A percentile compares a stretch with the other conserved stretches of the same genome.
Evolutionary conservation across 1,140 invertebrate genomes (phyloP).

Genomic region (Lycorma delicatula): DNA sequence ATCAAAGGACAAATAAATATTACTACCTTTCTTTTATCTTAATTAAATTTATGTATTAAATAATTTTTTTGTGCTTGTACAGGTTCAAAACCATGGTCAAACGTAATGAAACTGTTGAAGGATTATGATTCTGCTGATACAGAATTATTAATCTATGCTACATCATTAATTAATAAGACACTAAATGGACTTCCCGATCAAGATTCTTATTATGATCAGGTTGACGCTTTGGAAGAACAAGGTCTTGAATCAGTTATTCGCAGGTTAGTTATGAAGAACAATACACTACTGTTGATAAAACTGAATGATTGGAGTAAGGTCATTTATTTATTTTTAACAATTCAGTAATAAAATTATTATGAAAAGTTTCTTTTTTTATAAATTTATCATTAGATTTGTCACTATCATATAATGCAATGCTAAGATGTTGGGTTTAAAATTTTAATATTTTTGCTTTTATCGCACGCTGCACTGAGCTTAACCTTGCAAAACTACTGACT

Average conservation of each 20-base stretch:
- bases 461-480: too few relatives aligned
- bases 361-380: background rate
- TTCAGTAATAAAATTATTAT: background rate
- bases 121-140: conserved; percentile 93
- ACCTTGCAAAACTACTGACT: too few relatives aligned
- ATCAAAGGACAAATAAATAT: too few relatives aligned
- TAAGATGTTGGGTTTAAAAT: too few relatives aligned
- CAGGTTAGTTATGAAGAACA: conserved; percentile 43
- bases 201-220: conserved; percentile 97
- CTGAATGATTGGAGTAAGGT: background rate
- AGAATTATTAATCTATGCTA: conserved; percentile 92
- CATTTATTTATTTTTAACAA: background rate
- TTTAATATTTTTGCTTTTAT: too few relatives aligned
- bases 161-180: conserved; percentile 94
- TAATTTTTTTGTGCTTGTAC: conserved; percentile 21
- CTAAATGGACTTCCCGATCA: conserved; percentile 93
- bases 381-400: background rate
- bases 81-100: conserved; percentile 63
- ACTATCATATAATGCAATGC: too few relatives aligned
- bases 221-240: conserved; percentile 91
- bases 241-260: conserved; percentile 90
- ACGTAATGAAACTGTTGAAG: conserved; percentile 82
- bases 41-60: too few relatives aligned
- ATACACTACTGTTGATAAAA: too few relatives aligned
- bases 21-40: too few relatives aligned